Evolutionary conservation across 2,113 vertebrate genomes (phyloP), one percentile per base, ranked within the genome.

Genomic region (Passer montanus): DNA sequence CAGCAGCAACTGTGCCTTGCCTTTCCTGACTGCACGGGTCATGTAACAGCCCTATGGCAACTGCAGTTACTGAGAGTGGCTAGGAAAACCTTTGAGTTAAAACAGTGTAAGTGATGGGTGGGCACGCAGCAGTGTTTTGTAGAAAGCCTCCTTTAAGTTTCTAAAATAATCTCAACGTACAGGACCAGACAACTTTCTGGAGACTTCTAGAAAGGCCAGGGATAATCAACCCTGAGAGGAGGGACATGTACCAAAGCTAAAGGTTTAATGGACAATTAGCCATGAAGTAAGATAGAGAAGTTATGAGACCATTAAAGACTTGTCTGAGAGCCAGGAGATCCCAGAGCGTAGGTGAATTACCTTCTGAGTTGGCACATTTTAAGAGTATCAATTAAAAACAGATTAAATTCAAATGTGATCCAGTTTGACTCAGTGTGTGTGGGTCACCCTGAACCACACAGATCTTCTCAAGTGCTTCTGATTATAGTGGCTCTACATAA

Each of bases 311-410:
- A 70, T 70, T 88, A 86, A 94, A 88, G 67, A 74, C 12, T 35
- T 77, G 41, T 27, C 59, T 83, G 68, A 70, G 88, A 59, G 76
- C 28, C 79, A 67, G 55, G 30, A 94, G 41, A 74, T 43, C 75
- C 91, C 55, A 84, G 43, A 44, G 63, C 70, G 27, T 9, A 88
- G 17, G 39, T 33, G 16, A 67, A 55, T 31, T 30, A 52, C 20
- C 24, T 84, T 81, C 23, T 60, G 60, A 84, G 3, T 53, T 26
- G 20, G 30, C 56, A 74, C 22, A 70, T 88, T 93, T 88, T 33
- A 68, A 88, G 31, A 84, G n/a, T 86, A 70, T 63, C 72, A 80
- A 46, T 96, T 85, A 80, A 95, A 93, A 91, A 4, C 55, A 74
- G 35, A 94, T 94, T 84, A 87, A 95, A 86, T 85, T 76, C 2